Evolutionary conservation across 2,797 vertebrate species (phyloP), one percentile per base, ranked within the genome.

Genomic region (Crenichthys baileyi): DNA sequence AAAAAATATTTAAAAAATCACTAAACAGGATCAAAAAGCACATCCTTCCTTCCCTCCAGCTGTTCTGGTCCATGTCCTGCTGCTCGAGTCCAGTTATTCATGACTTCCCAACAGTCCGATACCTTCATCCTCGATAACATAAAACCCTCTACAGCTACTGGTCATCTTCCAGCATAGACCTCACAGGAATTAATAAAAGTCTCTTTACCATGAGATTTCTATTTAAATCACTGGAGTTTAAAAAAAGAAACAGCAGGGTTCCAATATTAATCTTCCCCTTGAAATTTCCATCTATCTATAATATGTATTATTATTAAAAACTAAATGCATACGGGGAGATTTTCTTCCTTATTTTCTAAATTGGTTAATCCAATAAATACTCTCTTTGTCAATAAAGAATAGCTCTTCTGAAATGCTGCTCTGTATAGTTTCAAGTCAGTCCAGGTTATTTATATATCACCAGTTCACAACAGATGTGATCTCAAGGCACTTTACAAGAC

Each of bases 101-200:
- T 82, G 76, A 20, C 76, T 79, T 72, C 79, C 53, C 55, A 75
- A 84, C 16, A 36, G 50, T 51, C 20, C 13, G 0, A 53, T 70
- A 55, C 18, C 80, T 71, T 87, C 79, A 79, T 89, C 78, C 53
- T 77, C 68, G n/a, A 60, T 44, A 78, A 73, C 65, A 70, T 65
- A 7, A 2, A 60, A 77, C 70, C 72, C 70, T 18, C 50, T 58
- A 29, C 78, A 79, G 76, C 68, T 75, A 76, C 79, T 39, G 24
- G 78, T 76, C 86, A 75, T 77, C 82, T 81, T 83, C 81, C 78
- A 81, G 79, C 79, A 60, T 1, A 26, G 80, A 86, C 77, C 78
- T 83, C 68, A 83, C 60, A 44, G 29, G 65, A 89, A 88, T 90
- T 79, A 88, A 89, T 88, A 89, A 88, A 91, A 87, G 63, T 87